phyloP scores from a whole-genome alignment of 2,113 vertebrate species.

The Daubentonia madagascariensis region DNA sequence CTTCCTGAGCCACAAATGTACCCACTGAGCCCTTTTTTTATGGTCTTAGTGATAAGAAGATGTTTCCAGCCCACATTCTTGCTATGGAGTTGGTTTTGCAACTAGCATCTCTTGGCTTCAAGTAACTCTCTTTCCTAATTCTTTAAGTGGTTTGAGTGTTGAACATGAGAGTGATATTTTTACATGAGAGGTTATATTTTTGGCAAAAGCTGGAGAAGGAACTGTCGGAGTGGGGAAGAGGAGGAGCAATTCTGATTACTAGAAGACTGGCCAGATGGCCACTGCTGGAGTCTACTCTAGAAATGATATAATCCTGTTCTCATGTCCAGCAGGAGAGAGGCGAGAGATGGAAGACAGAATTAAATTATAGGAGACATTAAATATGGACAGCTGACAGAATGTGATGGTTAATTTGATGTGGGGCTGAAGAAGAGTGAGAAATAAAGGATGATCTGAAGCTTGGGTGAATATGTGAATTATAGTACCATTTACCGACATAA shows the following conservation, averaged over 20 bases:
- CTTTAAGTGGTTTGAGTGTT: not conserved
- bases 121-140: not conserved
- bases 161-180: not conserved
- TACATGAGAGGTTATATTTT: not conserved
- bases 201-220: not conserved
- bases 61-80: not conserved
- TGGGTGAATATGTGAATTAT: not conserved
- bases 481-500: not conserved
- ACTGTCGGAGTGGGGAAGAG: not conserved
- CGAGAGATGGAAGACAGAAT: not conserved
- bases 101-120: not conserved
- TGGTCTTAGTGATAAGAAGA: not conserved
- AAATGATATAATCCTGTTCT: not conserved
- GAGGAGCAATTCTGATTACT: not conserved
- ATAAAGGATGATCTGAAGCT: not conserved
- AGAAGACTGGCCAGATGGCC: not conserved
- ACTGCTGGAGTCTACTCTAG: not conserved
- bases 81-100: not conserved
- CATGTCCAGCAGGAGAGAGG: not conserved
- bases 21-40: not conserved
- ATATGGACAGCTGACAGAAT: not conserved
- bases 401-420: not conserved
- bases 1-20: not conserved
- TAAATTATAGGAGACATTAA: not conserved
- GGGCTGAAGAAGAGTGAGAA: not conserved